Evolutionary conservation across 2,113 vertebrate genomes (phyloP), one percentile per base, ranked within the genome.

Genomic region (Nothobranchius kuhntae): DNA sequence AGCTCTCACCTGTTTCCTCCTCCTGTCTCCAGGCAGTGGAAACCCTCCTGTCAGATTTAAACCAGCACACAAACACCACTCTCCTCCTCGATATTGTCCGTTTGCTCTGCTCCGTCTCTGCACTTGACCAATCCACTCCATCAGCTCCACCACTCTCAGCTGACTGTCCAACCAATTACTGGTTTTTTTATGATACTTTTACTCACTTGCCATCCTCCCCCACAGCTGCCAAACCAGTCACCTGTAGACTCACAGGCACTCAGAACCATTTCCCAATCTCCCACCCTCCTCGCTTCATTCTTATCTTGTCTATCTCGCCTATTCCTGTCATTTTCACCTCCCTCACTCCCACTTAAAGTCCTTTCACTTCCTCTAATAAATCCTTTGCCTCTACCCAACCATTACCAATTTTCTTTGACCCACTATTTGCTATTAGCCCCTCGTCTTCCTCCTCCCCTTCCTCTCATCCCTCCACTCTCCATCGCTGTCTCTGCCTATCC

Each of bases 401-500:
- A 85, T 91, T 83, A 83, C 78, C 84, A 84, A 87, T 89, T 86
- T 85, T 76, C 75, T 71, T 75, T 80, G 80, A 87, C 83, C 78
- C 79, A 75, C 83, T 84, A 73, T 81, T 85, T 88, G 85, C 85
- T 68, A 79, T 84, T 87, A 89, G 87, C 83, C 87, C 68, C 87
- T 81, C 50, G 53, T 82, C 70, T 78, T 85, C 75, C 78, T 84
- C 82, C 73, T 78, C 79, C 77, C 82, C 86, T 72, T 78, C 68
- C 93, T 93, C 94, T 94, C 93, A 94, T 94, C 94, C 95, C 94
- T 86, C 80, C 80, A 83, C 88, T 80, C 86, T 86, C 90, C 87
- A 89, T 95, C 92, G 90, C 92, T 94, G 93, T 93, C 94, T 92
- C 94, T 92, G 91, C 93, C 94, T 93, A 89, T 86, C 86, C 92